Base-by-base conservation (phyloP, 2,797 vertebrate species). In the Oreonectes daqikongensis region DNA sequence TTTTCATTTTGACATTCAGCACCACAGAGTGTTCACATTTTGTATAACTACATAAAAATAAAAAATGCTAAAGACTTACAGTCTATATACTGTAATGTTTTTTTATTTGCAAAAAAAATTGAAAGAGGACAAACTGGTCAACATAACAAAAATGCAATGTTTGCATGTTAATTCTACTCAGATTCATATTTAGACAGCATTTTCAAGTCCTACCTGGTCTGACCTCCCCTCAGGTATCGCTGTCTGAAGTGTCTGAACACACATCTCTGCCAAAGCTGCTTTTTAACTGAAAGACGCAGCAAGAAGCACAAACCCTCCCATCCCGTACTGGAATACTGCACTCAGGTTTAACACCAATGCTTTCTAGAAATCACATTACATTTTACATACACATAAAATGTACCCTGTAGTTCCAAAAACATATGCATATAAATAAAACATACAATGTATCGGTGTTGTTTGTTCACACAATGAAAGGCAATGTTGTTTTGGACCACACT, bases 181-280 rank as follows among this genome's bases (percentile, higher is more conserved):
- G 50, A 53, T 26, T 11, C 4, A 26, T 14, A 55, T 55, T 55
- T 5, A 12, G 22, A 50, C 7, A 20, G 7, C 48, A 17, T 14
- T 52, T 6, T 53, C 9, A 24, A 5, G 17, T 14, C 12, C 53
- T 44, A 53, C 22, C 11, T 44, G 26, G 20, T 55, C 28, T 78
- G 28, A 55, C 71, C 48, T 84, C 60, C 72, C 6, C 77, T 32
- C 83, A 96, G 95, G 86, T 95, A 93, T 86, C 89, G 85, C 68
- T 97, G 96, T 84, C 83, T 94, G 81, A 96, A 93, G 85, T 96
- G 96, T 84, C 86, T 95, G 32, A 93, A 92, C 76, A 90, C 95
- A 80, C 94, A 96, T 59, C 82, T 96, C 85, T 97, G 95, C 86
- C 95, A 95, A 83, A 86, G 70, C 70, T 97, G 95, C 83, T 96